A percentile compares a stretch with the other conserved stretches of the same genome.
These are phyloP conservation scores for Zaprionus davidi DNA, from an alignment of 1,140 invertebrate species.

Conservation along the genomic window DNA sequence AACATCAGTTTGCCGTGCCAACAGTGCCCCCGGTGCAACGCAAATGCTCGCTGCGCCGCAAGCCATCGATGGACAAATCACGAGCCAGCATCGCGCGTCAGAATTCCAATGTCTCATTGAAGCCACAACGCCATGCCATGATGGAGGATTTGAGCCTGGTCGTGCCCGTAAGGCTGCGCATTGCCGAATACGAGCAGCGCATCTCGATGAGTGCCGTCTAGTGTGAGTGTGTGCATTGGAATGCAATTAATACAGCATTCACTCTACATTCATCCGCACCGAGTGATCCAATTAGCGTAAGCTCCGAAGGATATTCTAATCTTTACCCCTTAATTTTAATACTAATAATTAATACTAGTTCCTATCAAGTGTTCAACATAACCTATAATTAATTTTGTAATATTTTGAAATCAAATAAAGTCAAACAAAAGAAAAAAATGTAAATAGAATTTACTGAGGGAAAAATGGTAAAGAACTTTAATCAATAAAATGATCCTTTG, in stretches of 20 bases:
- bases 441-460: neutral
- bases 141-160: conserved; percentile 80
- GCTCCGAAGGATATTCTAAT: conserved; percentile 61
- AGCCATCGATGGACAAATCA: conserved; percentile 73
- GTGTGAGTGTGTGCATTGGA: conserved; percentile 24
- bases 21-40: conserved; percentile 47
- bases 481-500: no score
- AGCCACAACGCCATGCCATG: conserved; percentile 71
- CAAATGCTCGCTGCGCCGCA: conserved; percentile 69
- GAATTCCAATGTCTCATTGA: conserved; percentile 58
- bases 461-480: neutral
- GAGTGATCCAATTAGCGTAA: conserved; percentile 31
- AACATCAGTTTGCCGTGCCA: conserved; percentile 58
- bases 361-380: conserved; percentile 21
- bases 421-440: neutral
- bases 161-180: conserved; percentile 71
- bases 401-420: conserved; percentile 11
- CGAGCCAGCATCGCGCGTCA: conserved; percentile 65
- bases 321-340: conserved; percentile 36
- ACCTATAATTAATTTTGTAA: neutral
- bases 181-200: conserved; percentile 77
- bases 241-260: neutral
- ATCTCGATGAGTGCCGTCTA: conserved; percentile 63
- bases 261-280: neutral
- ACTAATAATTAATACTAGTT: conserved; percentile 12